Evolutionary conservation across 2,113 vertebrate species (phyloP).

Genomic region (Protobothrops mucrosquamatus): DNA sequence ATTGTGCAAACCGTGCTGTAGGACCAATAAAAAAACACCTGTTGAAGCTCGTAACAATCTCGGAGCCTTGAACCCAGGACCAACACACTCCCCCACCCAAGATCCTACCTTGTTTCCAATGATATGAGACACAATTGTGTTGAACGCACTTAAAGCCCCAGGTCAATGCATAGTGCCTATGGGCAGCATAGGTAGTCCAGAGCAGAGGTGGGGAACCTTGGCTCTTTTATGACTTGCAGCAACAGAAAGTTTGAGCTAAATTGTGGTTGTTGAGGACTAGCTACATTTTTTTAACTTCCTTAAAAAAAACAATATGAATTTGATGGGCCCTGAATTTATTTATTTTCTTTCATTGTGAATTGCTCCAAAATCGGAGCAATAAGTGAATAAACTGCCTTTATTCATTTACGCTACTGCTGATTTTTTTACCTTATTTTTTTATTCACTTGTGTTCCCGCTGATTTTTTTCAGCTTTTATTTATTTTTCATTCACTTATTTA

Average conservation of each 20-base stretch:
- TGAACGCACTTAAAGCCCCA: neutral
- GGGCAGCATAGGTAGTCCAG: too few species aligned
- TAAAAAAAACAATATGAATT: too few species aligned
- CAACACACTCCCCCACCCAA: neutral
- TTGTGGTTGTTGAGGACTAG: neutral
- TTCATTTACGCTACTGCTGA: neutral
- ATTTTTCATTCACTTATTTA: too few species aligned
- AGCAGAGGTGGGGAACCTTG: too few species aligned
- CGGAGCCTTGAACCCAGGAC: neutral
- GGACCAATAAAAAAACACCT: neutral
- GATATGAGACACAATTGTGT: neutral
- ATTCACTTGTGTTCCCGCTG: neutral
- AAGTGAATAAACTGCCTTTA: neutral
- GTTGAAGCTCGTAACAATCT: neutral
- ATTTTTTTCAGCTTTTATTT: neutral
- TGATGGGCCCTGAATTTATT: neutral
- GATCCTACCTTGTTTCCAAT: neutral
- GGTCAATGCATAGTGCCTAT: too few species aligned
- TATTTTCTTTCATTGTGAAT: neutral
- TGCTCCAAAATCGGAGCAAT: neutral
- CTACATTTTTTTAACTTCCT: neutral
- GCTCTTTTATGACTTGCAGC: too few species aligned
- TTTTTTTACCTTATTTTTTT: neutral
- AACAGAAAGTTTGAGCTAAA: too few species aligned
- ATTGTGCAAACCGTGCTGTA: slow-evolving; percentile 84